These are phyloP conservation scores for Meandrina meandrites DNA, from an alignment of 92 coral and sea anemone genomes.

Conservation along the genomic window DNA sequence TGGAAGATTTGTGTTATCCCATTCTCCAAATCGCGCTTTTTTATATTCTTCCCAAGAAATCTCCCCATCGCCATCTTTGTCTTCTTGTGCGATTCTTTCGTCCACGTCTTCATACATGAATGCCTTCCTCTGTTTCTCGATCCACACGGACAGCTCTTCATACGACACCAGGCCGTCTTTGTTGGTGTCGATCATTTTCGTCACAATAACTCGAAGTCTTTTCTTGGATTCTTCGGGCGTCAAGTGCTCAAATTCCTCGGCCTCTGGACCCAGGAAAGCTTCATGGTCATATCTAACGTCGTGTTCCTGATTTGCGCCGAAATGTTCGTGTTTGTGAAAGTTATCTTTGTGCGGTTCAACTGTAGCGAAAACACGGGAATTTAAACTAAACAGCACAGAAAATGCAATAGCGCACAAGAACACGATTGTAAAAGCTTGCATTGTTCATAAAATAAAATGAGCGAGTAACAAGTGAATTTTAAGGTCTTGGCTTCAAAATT, in stretches of 20 bases:
- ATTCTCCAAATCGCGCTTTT: conserved; percentile 79
- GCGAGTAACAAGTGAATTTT: background rate
- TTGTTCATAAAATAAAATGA: background rate
- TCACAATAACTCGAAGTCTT: conserved; percentile 75
- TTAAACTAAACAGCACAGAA: conserved; percentile 7
- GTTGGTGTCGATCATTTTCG: conserved; percentile 73
- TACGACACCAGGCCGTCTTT: conserved; percentile 79
- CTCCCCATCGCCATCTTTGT: conserved; percentile 84
- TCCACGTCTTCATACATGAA: conserved; percentile 97
- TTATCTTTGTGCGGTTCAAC: conserved; percentile 86
- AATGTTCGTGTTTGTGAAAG: conserved; percentile 89
- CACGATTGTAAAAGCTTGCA: conserved; percentile 16
- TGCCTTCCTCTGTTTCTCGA: conserved; percentile 88
- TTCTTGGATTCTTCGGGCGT: conserved; percentile 89
- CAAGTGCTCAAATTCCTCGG: conserved; percentile 84
- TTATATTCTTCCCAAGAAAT: conserved; percentile 93
- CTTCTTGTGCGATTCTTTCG: conserved; percentile 75
- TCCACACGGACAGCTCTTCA: conserved; percentile 90
- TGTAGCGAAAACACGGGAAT: conserved; percentile 16
- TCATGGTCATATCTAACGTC: conserved; percentile 91
- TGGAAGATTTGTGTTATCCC: conserved; percentile 74
- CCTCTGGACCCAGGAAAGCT: conserved; percentile 97
- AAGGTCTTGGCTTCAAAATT: background rate
- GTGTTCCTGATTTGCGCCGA: conserved; percentile 68
- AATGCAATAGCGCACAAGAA: background rate